Evolutionary conservation across 2,113 vertebrate species (phyloP).

Genomic region (Ranitomeya variabilis): DNA sequence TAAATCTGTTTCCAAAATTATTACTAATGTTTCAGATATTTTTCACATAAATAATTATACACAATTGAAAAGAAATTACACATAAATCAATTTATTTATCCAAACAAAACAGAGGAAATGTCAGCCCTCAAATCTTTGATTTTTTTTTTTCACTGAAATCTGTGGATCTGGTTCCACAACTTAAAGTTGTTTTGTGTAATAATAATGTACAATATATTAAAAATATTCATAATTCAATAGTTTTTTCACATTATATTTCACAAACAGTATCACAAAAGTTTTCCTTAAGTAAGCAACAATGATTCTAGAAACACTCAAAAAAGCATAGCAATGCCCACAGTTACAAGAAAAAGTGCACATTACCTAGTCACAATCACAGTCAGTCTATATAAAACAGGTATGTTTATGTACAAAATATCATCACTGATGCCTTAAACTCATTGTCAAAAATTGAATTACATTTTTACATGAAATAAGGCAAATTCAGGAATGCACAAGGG

Average conservation of each 20-base stretch:
- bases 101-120: slow-evolving; percentile 84
- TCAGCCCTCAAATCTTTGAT: slow-evolving; percentile 77
- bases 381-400: slow-evolving; percentile 85
- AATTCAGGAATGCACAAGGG: slow-evolving; percentile 82
- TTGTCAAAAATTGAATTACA: slow-evolving; percentile 78
- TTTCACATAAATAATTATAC: neutral
- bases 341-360: slow-evolving; percentile 89
- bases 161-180: slow-evolving; percentile 77
- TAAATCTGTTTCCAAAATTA: neutral
- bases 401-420: slow-evolving; percentile 82
- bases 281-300: slow-evolving; percentile 81
- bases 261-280: slow-evolving; percentile 89
- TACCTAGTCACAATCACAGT: slow-evolving; percentile 88
- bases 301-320: slow-evolving; percentile 86
- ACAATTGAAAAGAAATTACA: slow-evolving; percentile 62
- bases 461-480: slow-evolving; percentile 87
- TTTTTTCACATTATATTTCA: slow-evolving; percentile 85
- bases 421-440: slow-evolving; percentile 81
- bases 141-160: slow-evolving; percentile 74
- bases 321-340: slow-evolving; percentile 87
- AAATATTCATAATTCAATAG: slow-evolving; percentile 85
- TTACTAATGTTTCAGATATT: neutral
- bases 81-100: slow-evolving; percentile 85
- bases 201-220: slow-evolving; percentile 70
- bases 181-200: slow-evolving; percentile 76